Evolutionary conservation across 2,888 invertebrate species (phyloP).

Genomic region (Oscheius sp.): DNA sequence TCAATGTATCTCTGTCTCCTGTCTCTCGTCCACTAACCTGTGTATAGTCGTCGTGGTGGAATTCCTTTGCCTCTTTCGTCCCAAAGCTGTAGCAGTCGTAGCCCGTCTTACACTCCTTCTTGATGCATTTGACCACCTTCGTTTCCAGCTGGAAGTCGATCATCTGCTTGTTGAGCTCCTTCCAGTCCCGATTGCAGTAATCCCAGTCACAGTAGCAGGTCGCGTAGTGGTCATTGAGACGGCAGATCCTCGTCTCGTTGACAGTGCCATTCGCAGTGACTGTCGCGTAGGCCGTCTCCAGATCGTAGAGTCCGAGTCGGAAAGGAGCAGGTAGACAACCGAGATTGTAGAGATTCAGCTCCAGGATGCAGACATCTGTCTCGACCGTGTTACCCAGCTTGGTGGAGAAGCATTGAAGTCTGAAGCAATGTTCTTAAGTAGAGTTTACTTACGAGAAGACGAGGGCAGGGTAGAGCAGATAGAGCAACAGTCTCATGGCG

Average conservation of each 20-base stretch:
- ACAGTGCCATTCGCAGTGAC: neutral
- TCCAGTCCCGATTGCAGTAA: conserved; percentile 13
- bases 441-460: neutral
- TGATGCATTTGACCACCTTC: neutral
- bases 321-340: conserved; percentile 4
- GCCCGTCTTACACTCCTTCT: neutral
- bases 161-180: neutral
- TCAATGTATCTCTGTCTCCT: neutral
- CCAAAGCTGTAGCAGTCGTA: conserved; percentile 10
- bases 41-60: neutral
- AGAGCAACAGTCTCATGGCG: conserved; percentile 3
- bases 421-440: neutral
- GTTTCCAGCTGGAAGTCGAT: neutral
- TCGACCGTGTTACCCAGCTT: neutral
- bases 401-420: conserved; percentile 26
- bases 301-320: neutral
- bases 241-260: neutral
- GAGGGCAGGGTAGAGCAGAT: neutral
- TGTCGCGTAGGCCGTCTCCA: neutral
- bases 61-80: neutral
- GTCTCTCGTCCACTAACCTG: too few relatives aligned
- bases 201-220: conserved; percentile 9
- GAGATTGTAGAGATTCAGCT: conserved; percentile 26
- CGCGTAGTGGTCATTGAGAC: neutral
- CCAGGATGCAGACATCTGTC: neutral